A percentile compares a stretch with the other conserved stretches of the same genome.
These are phyloP conservation scores for Pseudorectes ferrugineus DNA, from an alignment of 2,113 vertebrate species.

Conservation along the genomic window DNA sequence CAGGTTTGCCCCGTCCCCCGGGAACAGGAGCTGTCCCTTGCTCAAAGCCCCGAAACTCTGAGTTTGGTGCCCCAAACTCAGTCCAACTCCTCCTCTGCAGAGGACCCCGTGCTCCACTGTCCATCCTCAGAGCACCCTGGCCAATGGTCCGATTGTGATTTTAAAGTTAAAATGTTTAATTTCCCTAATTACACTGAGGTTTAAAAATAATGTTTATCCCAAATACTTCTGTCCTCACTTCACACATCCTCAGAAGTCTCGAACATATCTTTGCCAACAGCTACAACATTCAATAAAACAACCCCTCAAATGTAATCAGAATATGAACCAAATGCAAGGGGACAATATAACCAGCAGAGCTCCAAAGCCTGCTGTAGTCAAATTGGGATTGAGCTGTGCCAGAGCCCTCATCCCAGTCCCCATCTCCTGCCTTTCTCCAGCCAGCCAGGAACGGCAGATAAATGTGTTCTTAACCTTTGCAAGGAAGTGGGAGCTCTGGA, in stretches of 20 bases:
- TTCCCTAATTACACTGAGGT: not conserved
- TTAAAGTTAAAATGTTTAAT: not conserved
- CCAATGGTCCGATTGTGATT: not conserved
- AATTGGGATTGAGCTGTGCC: not conserved
- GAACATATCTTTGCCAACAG: not conserved
- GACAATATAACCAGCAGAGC: not conserved
- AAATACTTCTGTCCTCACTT: not conserved
- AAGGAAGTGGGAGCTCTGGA: not conserved
- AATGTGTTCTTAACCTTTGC: not conserved
- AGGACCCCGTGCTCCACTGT: not conserved
- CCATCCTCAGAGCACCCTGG: not conserved
- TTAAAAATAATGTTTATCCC: not conserved
- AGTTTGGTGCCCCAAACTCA: rapidly evolving
- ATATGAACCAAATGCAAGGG: not conserved
- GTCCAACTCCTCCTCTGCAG: rapidly evolving
- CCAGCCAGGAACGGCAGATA: not conserved
- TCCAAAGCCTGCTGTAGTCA: not conserved
- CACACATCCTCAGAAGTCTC: not conserved
- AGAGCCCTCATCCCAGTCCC: not conserved
- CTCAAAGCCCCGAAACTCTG: not conserved
- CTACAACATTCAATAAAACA: not conserved
- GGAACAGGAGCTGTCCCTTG: rapidly evolving
- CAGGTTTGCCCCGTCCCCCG: rapidly evolving
- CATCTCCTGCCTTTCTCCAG: not conserved
- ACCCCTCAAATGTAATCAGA: not conserved